These are phyloP conservation scores for Osmerus mordax DNA, from an alignment of 2,113 vertebrate species.

Conservation along the genomic window DNA sequence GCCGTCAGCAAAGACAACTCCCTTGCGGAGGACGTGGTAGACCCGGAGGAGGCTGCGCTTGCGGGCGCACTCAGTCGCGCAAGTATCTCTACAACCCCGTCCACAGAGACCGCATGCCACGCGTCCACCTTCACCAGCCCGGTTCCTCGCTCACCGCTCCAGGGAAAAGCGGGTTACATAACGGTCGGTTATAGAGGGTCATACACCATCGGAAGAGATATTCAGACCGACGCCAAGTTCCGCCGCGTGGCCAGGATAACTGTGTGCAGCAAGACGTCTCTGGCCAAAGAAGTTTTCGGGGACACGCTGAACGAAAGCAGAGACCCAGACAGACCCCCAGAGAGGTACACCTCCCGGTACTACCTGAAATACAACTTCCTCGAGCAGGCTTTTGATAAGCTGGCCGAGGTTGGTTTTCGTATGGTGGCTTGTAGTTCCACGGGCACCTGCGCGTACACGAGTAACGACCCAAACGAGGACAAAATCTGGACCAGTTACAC, in stretches of 20 bases:
- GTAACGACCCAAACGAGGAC: slow-evolving; percentile 88
- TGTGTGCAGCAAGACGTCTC: slow-evolving; percentile 91
- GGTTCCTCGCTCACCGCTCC: slow-evolving; percentile 77
- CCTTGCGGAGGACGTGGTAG: slow-evolving; percentile 65
- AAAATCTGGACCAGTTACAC: slow-evolving; percentile 99
- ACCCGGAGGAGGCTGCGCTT: slow-evolving; percentile 68
- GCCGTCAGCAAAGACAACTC: slow-evolving; percentile 73
- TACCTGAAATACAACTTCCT: slow-evolving; percentile 99
- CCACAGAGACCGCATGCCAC: slow-evolving; percentile 51
- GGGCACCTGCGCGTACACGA: slow-evolving; percentile 90
- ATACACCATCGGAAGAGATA: slow-evolving; percentile 93
- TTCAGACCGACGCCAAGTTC: slow-evolving; percentile 93
- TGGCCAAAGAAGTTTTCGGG: slow-evolving; percentile 96
- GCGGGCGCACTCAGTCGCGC: slow-evolving; percentile 62
- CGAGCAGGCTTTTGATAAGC: slow-evolving; percentile 95
- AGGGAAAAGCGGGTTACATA: slow-evolving; percentile 82
- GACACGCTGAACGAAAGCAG: slow-evolving; percentile 96
- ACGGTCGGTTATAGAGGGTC: slow-evolving; percentile 93
- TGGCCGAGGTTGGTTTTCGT: slow-evolving; percentile 90
- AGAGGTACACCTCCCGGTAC: slow-evolving; percentile 95
- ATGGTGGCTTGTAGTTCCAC: slow-evolving; percentile 98
- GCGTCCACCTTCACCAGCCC: slow-evolving; percentile 59
- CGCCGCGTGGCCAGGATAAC: slow-evolving; percentile 91
- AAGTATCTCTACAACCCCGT: slow-evolving; percentile 51
- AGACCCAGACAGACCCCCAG: slow-evolving; percentile 90